Percentiles rank a stretch among this genome's conserved stretches.
phyloP scores from a whole-genome alignment of 2,888 invertebrate genomes.

The Ditula angustiorana region DNA sequence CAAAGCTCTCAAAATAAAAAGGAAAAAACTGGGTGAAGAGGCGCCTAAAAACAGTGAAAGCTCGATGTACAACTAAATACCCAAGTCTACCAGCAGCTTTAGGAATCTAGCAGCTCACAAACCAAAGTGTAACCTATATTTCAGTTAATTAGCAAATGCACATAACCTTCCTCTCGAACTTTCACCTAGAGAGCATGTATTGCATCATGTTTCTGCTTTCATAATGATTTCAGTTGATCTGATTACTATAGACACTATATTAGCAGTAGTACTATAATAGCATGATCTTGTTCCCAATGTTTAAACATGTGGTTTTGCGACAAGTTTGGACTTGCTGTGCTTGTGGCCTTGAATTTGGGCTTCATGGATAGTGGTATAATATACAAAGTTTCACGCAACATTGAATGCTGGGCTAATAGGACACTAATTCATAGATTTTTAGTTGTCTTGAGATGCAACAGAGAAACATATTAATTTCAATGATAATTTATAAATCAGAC shows the following conservation, averaged over 20 bases:
- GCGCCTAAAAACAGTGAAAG: too few relatives aligned
- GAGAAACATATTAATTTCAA: too few relatives aligned
- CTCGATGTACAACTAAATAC: too few relatives aligned
- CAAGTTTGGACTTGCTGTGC: conserved; percentile 18
- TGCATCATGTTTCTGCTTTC: conserved; percentile 48
- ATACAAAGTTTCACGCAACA: too few relatives aligned
- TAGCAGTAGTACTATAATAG: background rate
- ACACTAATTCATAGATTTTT: too few relatives aligned
- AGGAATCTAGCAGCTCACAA: background rate
- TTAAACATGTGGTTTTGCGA: conserved; percentile 11
- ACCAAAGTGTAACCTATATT: background rate
- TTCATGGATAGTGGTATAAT: background rate
- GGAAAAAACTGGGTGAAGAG: too few relatives aligned
- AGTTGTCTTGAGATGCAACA: too few relatives aligned
- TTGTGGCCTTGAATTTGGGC: conserved; percentile 6
- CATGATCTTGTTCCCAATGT: background rate
- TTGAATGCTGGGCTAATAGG: too few relatives aligned
- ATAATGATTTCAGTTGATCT: background rate
- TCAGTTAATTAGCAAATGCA: background rate
- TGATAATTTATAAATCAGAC: too few relatives aligned
- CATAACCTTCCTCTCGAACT: background rate
- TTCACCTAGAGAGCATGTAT: conserved; percentile 40
- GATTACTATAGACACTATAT: background rate
- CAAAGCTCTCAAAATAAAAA: too few relatives aligned
- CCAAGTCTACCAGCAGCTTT: too few relatives aligned